Evolutionary conservation across 2,888 invertebrate species (phyloP).

Genomic region (Ophioninae sp.): DNA sequence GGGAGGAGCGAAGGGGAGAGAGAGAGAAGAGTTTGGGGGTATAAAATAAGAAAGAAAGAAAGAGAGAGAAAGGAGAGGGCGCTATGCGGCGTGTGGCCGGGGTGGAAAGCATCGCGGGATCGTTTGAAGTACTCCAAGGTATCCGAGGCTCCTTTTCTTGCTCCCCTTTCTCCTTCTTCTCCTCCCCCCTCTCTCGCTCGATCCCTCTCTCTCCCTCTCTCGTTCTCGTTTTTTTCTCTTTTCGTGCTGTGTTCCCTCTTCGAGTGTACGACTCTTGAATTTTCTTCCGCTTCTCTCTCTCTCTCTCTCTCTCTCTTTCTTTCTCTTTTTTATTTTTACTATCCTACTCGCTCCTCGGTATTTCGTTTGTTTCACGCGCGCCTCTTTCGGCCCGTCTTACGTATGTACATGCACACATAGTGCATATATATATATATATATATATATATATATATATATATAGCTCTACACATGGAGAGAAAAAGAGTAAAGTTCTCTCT

Average conservation of each 20-base stretch:
- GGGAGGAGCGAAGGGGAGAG: too few species aligned
- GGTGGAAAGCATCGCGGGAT: conserved; percentile 75
- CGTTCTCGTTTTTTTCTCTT: conserved; percentile 37
- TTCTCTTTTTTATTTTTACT: conserved; percentile 32
- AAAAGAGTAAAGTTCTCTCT: conserved; percentile 52
- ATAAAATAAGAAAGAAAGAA: conserved; percentile 27
- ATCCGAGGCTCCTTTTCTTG: conserved; percentile 67
- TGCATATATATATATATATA: conserved; percentile 13
- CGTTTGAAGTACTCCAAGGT: conserved; percentile 78
- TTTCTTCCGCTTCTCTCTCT: conserved; percentile 57
- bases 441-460: conserved; percentile 1
- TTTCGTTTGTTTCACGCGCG: conserved; percentile 70
- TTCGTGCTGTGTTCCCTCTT: conserved; percentile 36
- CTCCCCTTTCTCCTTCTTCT: conserved; percentile 26
- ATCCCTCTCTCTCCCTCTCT: conserved; percentile 39
- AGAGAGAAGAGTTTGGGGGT: too few species aligned
- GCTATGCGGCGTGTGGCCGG: conserved; percentile 65
- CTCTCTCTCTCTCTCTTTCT: conserved; percentile 56
- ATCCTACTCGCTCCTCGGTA: conserved; percentile 65
- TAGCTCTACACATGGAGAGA: conserved; percentile 27
- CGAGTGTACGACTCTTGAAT: conserved; percentile 40
- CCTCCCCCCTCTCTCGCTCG: conserved; percentile 23
- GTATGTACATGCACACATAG: too few species aligned
- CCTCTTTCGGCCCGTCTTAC: conserved; percentile 66
- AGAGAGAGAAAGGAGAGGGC: conserved; percentile 27